These are phyloP conservation scores for Sphenodon punctatus DNA, from an alignment of 2,797 vertebrate genomes.

Conservation along the genomic window DNA sequence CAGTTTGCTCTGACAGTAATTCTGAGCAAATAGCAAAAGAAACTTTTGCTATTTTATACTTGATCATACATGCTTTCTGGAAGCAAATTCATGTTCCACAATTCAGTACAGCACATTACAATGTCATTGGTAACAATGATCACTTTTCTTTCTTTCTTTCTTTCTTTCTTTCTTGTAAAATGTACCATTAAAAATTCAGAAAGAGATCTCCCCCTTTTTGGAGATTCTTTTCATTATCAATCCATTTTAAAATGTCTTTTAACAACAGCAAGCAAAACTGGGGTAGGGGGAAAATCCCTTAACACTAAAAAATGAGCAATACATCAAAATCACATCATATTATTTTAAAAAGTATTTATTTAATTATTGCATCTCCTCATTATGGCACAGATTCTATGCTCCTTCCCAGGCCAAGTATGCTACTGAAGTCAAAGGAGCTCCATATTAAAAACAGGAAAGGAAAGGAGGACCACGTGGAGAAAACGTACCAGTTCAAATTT, in stretches of 20 bases:
- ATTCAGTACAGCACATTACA: fast-evolving
- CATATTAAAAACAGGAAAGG: background rate
- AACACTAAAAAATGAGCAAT: background rate
- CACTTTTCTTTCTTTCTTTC: background rate
- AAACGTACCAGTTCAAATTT: background rate
- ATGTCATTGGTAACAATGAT: fast-evolving
- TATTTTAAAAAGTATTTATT: no score
- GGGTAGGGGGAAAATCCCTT: background rate
- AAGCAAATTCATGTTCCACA: background rate
- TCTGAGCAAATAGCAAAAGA: background rate
- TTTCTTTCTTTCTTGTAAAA: background rate
- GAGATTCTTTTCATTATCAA: background rate
- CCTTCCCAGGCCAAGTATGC: background rate
- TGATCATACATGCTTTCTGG: fast-evolving
- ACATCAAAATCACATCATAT: background rate
- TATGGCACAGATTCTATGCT: background rate
- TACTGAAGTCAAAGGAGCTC: background rate
- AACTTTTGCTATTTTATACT: background rate
- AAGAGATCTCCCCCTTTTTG: background rate
- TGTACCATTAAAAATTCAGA: background rate
- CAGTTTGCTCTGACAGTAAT: background rate
- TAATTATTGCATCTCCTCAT: background rate
- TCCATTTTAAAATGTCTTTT: fast-evolving
- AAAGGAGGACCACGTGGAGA: background rate
- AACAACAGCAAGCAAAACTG: background rate